These are phyloP conservation scores for Equus quagga DNA, from an alignment of 2,113 vertebrate genomes.

Conservation along the genomic window DNA sequence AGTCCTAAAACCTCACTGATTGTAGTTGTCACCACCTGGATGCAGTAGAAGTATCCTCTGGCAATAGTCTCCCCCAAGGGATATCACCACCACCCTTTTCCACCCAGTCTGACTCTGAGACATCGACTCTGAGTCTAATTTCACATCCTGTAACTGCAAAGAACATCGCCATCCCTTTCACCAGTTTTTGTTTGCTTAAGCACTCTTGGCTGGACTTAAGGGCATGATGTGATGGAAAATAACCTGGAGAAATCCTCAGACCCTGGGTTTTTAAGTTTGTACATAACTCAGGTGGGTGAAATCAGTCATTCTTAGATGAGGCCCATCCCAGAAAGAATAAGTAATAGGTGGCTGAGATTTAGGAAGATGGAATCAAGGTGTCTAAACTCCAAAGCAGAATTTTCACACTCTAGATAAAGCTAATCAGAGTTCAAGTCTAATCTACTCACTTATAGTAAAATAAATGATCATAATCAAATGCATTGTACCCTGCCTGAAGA, in stretches of 20 bases:
- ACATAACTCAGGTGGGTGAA: background rate
- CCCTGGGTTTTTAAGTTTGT: background rate
- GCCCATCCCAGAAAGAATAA: conserved; percentile 3
- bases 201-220: conserved; percentile 28
- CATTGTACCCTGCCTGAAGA: background rate
- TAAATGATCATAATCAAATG: background rate
- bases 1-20: conserved; percentile 1
- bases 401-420: conserved; percentile 22
- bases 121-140: background rate
- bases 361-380: background rate
- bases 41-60: background rate
- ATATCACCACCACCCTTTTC: background rate
- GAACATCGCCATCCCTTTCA: background rate
- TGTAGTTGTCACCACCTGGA: background rate
- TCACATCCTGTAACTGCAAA: background rate
- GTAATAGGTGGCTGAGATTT: background rate
- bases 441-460: conserved; percentile 7
- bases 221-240: conserved; percentile 27
- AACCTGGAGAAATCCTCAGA: conserved; percentile 15
- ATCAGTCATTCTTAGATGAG: conserved; percentile 10
- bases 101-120: background rate
- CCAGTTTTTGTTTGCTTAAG: conserved; percentile 25
- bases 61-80: background rate
- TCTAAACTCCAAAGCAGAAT: background rate
- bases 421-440: background rate